These are phyloP conservation scores for Spongia lamella DNA, from an alignment of 37 sponge, comb jelly and placozoan genomes.

Conservation along the genomic window DNA sequence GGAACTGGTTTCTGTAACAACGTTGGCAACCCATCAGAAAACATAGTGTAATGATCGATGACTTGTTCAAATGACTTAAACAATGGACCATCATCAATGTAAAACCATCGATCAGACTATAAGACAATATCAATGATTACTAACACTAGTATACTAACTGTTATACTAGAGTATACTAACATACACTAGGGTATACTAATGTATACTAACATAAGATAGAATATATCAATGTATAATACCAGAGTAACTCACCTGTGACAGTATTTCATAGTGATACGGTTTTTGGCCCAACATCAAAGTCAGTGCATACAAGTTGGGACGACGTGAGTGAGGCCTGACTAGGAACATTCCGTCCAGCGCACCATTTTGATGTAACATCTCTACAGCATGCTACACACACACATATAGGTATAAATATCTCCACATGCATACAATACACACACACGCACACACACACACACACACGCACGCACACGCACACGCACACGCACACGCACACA, in stretches of 20 bases:
- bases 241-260: constrained; percentile 62
- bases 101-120: constrained; percentile 78
- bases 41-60: constrained; percentile 83
- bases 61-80: constrained; percentile 58
- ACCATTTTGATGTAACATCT: constrained; percentile 48
- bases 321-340: constrained; percentile 74
- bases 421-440: too few species aligned
- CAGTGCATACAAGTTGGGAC: constrained; percentile 78
- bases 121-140: too few species aligned
- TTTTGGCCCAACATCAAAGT: constrained; percentile 67
- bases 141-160: too few species aligned
- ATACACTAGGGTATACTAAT: too few species aligned
- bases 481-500: too few species aligned
- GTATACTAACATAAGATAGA: too few species aligned
- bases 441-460: background rate
- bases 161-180: too few species aligned
- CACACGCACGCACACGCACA: constrained; percentile 11
- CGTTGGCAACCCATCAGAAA: constrained; percentile 89
- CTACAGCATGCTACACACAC: constrained; percentile 63
- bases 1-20: constrained; percentile 58
- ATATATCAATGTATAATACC: too few species aligned
- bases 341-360: constrained; percentile 74
- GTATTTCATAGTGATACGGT: constrained; percentile 89
- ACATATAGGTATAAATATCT: background rate
- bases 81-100: constrained; percentile 92